Evolutionary conservation across 2,797 vertebrate genomes (phyloP), one percentile per base, ranked within the genome.

Genomic region (Pyrocephalus nanus): DNA sequence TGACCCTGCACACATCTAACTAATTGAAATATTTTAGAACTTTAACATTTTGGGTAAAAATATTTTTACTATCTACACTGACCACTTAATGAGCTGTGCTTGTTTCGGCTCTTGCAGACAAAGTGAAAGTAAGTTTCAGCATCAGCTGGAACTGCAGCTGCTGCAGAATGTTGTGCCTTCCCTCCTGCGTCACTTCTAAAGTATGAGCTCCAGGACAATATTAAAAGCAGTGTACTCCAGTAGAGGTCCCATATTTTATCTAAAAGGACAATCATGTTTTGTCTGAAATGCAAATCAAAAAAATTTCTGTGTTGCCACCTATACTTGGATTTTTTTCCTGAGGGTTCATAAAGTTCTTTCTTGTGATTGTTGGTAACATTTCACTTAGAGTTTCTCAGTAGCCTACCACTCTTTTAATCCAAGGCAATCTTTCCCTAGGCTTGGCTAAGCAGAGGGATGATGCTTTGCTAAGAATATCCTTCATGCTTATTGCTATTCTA

Each of bases 91-190:
- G 3, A 12, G 11, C 8, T 47, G 7, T 20, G 6, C 27, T 76
- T 0, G 0, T 51, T 30, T 38, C 3, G 3, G 29, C 12, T 75
- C 42, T 57, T 57, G 60, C 1, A 6, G 43, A 25, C 2, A 23
- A 45, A 16, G 14, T 42, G 51, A 42, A 66, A 64, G 12, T 27
- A 48, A 12, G 29, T 76, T 72, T n/a, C 64, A 76, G 9, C 19
- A 67, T 15, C 53, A 61, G 23, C 1, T 65, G 64, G 22, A 85
- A n/a, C 15, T 47, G 42, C 27, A 64, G 20, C 40, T 85, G 45
- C 27, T 60, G 40, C 38, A 48, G 15, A 36, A 70, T 76, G 30
- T 36, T 34, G 9, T 22, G 9, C 14, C 6, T 55, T 77, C 83
- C 32, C 12, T 83, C 21, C 23, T 55, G 30, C 4, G 2, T 27